A percentile compares a stretch with the other conserved stretches of the same genome.
phyloP scores from a whole-genome alignment of 2,113 vertebrate species.

The Corythornis vintsioides region DNA sequence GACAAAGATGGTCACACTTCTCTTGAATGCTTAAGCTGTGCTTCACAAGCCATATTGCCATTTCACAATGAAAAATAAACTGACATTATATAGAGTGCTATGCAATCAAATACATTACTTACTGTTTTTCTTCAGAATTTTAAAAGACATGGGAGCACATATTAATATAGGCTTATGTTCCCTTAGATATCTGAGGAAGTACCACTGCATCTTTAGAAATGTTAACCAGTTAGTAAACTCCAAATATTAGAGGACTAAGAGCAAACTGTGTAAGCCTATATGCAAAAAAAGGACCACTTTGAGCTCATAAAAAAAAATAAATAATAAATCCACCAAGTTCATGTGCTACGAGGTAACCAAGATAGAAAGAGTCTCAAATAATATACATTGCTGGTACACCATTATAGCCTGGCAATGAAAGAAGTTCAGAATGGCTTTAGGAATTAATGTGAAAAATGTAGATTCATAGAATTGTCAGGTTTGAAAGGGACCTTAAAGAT shows the following conservation, averaged over 20 bases:
- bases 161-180: background rate
- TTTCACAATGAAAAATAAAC: constrained; percentile 3
- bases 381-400: background rate
- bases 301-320: background rate
- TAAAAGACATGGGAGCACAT: background rate
- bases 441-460: background rate
- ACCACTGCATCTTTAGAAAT: background rate
- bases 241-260: background rate
- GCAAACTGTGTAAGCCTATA: background rate
- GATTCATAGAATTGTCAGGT: too few species aligned
- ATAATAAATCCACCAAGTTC: background rate
- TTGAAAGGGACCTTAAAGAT: too few species aligned
- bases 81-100: background rate
- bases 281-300: background rate
- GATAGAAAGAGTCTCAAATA: background rate
- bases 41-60: constrained; percentile 7
- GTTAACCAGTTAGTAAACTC: background rate
- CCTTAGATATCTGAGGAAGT: background rate
- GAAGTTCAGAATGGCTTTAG: background rate
- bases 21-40: background rate
- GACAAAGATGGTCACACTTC: background rate
- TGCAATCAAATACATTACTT: background rate
- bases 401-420: background rate
- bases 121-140: background rate
- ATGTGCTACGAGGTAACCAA: background rate